Conservation (phyloP, 2,113 vertebrate species). For the Hippocampus abdominalis region DNA sequence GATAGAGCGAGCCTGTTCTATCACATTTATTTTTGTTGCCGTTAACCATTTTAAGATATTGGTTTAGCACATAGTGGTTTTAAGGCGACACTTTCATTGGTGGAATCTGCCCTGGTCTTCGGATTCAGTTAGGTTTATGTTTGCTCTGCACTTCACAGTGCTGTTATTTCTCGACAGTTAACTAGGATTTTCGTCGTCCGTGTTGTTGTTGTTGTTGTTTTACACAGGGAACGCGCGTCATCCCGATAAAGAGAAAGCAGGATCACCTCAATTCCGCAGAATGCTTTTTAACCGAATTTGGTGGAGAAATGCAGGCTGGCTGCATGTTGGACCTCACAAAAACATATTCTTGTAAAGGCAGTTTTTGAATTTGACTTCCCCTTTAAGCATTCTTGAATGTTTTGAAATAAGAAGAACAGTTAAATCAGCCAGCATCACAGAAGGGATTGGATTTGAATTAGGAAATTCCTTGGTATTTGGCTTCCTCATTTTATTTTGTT, state of each 20-base stretch:
- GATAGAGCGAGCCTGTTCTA: constrained; percentile 1
- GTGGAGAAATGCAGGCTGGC: not conserved
- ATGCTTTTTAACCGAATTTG: not conserved
- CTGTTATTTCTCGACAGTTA: not conserved
- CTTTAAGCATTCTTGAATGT: no score
- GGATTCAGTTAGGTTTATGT: not conserved
- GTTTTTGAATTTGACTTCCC: no score
- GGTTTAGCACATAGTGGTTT: constrained; percentile 5
- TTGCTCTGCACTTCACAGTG: not conserved
- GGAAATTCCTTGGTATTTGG: no score
- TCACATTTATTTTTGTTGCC: not conserved
- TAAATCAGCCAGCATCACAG: no score
- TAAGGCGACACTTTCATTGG: constrained; percentile 1
- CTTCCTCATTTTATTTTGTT: no score
- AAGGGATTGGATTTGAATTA: no score
- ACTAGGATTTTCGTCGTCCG: not conserved
- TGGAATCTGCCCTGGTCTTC: not conserved
- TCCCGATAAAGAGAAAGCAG: no score
- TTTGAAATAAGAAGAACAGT: no score
- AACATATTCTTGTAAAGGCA: no score
- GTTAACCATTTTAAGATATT: constrained; percentile 11
- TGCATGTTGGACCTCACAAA: not conserved
- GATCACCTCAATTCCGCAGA: not conserved
- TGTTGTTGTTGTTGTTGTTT: not conserved
- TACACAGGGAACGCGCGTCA: no score